Percentiles rank a stretch among this genome's conserved stretches.
phyloP scores from a whole-genome alignment of 92 coral and sea anemone genomes.

The Epizoanthus scotinus region DNA sequence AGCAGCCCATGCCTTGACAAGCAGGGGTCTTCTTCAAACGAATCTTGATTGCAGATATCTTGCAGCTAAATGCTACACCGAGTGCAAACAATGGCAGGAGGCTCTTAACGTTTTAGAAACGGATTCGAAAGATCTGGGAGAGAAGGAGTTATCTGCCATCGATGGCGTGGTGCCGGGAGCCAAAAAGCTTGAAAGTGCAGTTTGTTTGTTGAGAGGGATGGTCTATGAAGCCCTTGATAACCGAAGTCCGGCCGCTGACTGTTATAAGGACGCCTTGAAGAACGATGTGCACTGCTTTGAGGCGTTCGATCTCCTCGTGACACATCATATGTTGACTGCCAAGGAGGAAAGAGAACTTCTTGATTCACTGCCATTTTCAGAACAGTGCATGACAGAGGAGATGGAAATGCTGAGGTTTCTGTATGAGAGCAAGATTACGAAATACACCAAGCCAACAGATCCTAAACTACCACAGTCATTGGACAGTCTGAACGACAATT shows the following conservation, averaged over 20 bases:
- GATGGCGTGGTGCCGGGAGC: slow-evolving; percentile 66
- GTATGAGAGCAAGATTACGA: slow-evolving; percentile 84
- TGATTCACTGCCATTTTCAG: slow-evolving; percentile 77
- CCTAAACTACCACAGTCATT: slow-evolving; percentile 78
- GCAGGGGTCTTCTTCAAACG: slow-evolving; percentile 80
- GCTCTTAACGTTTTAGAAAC: slow-evolving; percentile 85
- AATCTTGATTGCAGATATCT: slow-evolving; percentile 89
- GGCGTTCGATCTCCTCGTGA: slow-evolving; percentile 92
- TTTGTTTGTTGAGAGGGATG: slow-evolving; percentile 78
- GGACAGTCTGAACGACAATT: slow-evolving; percentile 86
- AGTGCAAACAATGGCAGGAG: slow-evolving; percentile 95
- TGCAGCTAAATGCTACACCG: slow-evolving; percentile 96
- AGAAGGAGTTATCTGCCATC: slow-evolving; percentile 54
- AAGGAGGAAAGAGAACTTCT: slow-evolving; percentile 80
- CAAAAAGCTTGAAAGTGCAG: slow-evolving; percentile 89
- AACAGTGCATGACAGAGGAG: slow-evolving; percentile 91
- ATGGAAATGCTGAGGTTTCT: slow-evolving; percentile 78
- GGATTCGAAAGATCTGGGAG: slow-evolving; percentile 76
- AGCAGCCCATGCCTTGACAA: slow-evolving; percentile 82
- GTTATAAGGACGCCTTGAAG: slow-evolving; percentile 85
- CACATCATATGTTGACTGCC: slow-evolving; percentile 95
- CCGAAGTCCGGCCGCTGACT: slow-evolving; percentile 90
- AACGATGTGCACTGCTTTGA: slow-evolving; percentile 95
- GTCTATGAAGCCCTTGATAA: slow-evolving; percentile 96
- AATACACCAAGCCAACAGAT: slow-evolving; percentile 77